Evolutionary conservation across 2,888 invertebrate genomes (phyloP), one percentile per base, ranked within the genome.

Genomic region (Scaptomyza reducta): DNA sequence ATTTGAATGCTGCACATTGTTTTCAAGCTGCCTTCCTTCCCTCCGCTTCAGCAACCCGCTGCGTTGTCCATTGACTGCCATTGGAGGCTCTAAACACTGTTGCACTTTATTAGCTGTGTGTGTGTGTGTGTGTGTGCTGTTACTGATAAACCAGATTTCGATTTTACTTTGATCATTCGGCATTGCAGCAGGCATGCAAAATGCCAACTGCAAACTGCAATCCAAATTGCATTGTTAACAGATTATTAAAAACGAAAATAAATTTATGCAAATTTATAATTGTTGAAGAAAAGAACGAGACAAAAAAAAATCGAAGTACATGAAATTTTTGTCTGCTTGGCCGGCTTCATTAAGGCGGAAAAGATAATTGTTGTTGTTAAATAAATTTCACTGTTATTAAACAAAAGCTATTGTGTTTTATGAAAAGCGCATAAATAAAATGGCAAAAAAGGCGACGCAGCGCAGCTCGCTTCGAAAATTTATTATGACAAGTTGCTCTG

Each of bases 401-500:
- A 85, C 87, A 84, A 83, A 81, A 86, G 83, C 75, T 78, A 82
- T 82, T 85, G 87, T 88, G 87, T 77, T 87, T 88, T 83, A 75
- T 84, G 85, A 84, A 88, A 80, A 83, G 74, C 79, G 76, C 79
- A 87, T 89, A 88, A 88, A 88, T 83, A 85, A 83, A 86, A 76
- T 64, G 78, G 74, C 76, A 86, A 82, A 86, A 79, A 78, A 80
- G 78, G 80, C 71, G 66, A 78, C 81, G 51, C 82, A 77, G 86
- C 68, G 40, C 14, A 33, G 31, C 46, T 67, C 69, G 66, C 67
- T 59, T 54, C 65, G 69, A 88, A 75, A 75, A 90, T 90, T 90
- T 90, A 90, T 90, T 90, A 89, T 90, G 90, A 90, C 90, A 90
- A 90, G 90, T 90, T 90, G 87, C 85, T 82, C 85, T 89, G 89